Percentiles rank a stretch among this genome's conserved stretches.
These are phyloP conservation scores for Pomatostomus ruficeps DNA, from an alignment of 2,113 vertebrate species.

Conservation along the genomic window DNA sequence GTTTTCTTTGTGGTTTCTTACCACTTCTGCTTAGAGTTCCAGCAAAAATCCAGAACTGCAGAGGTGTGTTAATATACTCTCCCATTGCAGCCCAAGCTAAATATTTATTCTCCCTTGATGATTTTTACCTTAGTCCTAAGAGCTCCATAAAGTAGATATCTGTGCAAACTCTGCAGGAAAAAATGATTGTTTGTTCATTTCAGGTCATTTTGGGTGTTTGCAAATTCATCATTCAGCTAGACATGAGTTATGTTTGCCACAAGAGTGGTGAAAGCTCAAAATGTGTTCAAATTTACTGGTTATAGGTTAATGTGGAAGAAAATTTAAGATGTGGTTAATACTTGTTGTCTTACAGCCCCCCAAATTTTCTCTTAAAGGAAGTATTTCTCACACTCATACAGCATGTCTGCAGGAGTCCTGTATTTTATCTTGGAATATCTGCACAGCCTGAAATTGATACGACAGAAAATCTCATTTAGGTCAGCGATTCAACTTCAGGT, in stretches of 20 bases:
- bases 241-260: background rate
- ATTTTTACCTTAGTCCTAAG: background rate
- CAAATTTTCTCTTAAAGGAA: background rate
- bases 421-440: background rate
- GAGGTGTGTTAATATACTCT: background rate
- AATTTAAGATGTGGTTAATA: background rate
- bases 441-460: background rate
- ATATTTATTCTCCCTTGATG: constrained; percentile 28
- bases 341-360: background rate
- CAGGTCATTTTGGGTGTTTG: background rate
- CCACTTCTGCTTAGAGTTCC: background rate
- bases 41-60: background rate
- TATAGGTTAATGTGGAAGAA: background rate
- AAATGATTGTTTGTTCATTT: constrained; percentile 17
- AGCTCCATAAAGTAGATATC: background rate
- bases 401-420: background rate
- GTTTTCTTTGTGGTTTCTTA: background rate
- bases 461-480: background rate
- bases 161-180: background rate
- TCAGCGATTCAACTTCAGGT: background rate
- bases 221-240: background rate
- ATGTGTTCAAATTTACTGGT: background rate
- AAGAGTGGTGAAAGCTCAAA: background rate
- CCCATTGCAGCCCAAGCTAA: background rate
- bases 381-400: background rate